Percentiles rank a stretch among this genome's conserved stretches.
phyloP scores from a whole-genome alignment of 2,888 invertebrate species.

The Cephus runcator region DNA sequence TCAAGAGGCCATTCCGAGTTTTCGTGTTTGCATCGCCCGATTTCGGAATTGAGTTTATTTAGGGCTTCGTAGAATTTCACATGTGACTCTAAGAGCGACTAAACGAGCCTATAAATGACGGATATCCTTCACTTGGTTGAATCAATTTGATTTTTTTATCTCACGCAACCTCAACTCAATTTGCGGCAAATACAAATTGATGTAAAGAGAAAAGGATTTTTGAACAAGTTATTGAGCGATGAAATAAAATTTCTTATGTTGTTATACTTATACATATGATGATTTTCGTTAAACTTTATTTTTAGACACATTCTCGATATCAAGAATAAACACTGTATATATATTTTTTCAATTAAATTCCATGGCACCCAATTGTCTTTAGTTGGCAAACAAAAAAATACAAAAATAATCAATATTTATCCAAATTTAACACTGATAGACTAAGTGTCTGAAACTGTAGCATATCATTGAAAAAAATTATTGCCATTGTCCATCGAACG shows the following conservation, averaged over 20 bases:
- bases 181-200: neutral
- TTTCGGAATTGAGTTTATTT: neutral
- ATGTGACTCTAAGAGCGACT: neutral
- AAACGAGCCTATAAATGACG: neutral
- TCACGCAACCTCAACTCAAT: neutral
- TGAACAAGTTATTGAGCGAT: neutral
- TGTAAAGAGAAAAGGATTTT: neutral
- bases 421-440: neutral
- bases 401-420: neutral
- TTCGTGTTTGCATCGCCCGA: constrained; percentile 22
- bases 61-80: neutral
- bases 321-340: neutral
- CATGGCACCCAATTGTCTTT: neutral
- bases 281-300: neutral
- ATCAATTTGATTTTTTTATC: neutral
- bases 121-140: neutral
- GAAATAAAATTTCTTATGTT: neutral
- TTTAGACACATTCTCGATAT: neutral
- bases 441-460: too few relatives aligned
- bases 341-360: neutral
- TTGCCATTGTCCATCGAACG: too few relatives aligned
- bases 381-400: neutral
- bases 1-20: neutral
- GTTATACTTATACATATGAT: neutral
- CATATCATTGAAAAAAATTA: too few relatives aligned